A percentile compares a stretch with the other conserved stretches of the same genome.
These are phyloP conservation scores for Pterocles burchelli DNA, from an alignment of 2,113 vertebrate genomes.

Conservation along the genomic window DNA sequence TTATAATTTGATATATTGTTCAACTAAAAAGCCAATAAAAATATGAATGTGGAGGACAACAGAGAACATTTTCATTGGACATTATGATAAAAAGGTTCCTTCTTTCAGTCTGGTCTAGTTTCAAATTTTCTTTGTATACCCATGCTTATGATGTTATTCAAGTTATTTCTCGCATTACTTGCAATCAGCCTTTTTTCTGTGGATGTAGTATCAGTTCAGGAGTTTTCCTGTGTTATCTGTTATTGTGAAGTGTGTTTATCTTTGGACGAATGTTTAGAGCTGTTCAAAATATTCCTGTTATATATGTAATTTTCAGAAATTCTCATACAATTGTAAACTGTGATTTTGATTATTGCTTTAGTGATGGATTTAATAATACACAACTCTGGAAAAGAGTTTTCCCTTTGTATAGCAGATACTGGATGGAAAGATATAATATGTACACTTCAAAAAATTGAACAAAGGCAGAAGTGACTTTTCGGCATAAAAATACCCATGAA, in stretches of 20 bases:
- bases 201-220: not conserved
- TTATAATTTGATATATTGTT: not conserved
- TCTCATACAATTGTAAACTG: not conserved
- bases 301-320: not conserved
- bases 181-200: not conserved
- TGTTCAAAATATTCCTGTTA: not conserved
- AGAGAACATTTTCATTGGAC: not conserved
- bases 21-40: not conserved
- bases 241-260: not conserved
- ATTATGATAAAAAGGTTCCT: not conserved
- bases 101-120: not conserved
- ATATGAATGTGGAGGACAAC: not conserved
- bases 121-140: not conserved
- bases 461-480: not conserved
- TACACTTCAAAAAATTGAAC: not conserved
- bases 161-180: not conserved
- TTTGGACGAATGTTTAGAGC: not conserved
- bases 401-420: not conserved
- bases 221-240: not conserved
- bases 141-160: not conserved
- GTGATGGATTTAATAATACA: not conserved
- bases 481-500: not conserved
- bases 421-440: not conserved
- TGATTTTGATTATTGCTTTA: not conserved
- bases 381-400: not conserved